Percentiles rank a stretch among this genome's conserved stretches.
These are phyloP conservation scores for Sinelater perroti DNA, from an alignment of 2,888 invertebrate genomes.

Conservation along the genomic window DNA sequence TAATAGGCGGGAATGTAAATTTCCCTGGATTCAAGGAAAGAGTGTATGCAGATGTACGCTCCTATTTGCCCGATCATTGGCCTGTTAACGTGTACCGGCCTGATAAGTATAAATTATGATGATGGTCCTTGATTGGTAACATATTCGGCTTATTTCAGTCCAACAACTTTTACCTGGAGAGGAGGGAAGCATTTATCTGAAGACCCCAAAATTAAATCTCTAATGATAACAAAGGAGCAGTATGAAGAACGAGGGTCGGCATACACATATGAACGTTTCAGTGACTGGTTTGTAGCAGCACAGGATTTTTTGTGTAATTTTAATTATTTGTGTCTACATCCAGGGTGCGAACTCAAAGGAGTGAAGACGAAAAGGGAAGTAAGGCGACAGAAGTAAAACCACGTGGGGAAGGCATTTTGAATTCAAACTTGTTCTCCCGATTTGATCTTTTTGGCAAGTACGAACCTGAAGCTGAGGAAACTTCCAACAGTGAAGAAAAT, in stretches of 20 bases:
- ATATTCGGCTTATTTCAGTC: constrained; percentile 62
- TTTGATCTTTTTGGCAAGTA: constrained; percentile 36
- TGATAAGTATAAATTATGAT: constrained; percentile 66
- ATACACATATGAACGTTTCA: constrained; percentile 67
- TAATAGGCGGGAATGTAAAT: constrained; percentile 81
- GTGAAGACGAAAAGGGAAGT: constrained; percentile 1
- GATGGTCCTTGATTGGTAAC: not conserved
- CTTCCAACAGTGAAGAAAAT: constrained; percentile 8
- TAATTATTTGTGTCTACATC: not conserved
- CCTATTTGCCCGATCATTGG: constrained; percentile 79
- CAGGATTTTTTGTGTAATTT: not conserved
- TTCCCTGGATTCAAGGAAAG: constrained; percentile 88
- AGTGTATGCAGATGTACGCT: constrained; percentile 79
- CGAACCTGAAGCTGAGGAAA: constrained; percentile 29
- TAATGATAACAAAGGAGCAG: constrained; percentile 81
- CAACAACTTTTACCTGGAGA: constrained; percentile 87
- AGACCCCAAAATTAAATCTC: constrained; percentile 76
- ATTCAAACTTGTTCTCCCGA: constrained; percentile 25
- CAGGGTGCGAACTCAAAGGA: constrained; percentile 22
- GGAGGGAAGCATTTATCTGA: constrained; percentile 82
- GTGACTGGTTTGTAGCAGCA: constrained; percentile 54
- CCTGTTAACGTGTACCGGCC: constrained; percentile 78
- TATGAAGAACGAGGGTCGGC: constrained; percentile 87
- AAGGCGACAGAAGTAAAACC: constrained; percentile 10
- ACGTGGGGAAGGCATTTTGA: constrained; percentile 9